Base-by-base conservation (phyloP, 2,113 vertebrate genomes). In the Rhabdomys dilectus region DNA sequence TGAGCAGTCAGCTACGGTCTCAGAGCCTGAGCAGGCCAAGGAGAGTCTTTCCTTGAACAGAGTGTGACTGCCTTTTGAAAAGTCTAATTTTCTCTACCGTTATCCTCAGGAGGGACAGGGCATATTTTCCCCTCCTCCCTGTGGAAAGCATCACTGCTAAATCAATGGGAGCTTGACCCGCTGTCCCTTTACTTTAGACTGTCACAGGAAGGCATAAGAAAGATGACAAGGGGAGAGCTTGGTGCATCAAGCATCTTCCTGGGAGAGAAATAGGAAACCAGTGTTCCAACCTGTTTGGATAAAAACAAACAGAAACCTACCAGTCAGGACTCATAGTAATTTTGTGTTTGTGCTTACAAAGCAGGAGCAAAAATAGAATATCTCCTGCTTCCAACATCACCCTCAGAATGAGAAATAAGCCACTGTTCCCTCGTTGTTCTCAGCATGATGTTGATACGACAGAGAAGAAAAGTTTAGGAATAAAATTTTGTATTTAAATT, bases 161-260 rank as follows among this genome's bases (percentile, higher is more conserved):
- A 97, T 97, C 92, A 95, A 92, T 96, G 94, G 60, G 84, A 77
- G 66, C 48, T 86, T 95, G 94, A 94, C 92, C 92, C 64, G 53
- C 58, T 88, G 88, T 39, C 78, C 80, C 42, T 96, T 92, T 53
- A 70, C 75, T 97, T 95, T 73, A 95, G 93, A 58, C 39, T 96
- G 91, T 92, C 88, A 93, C 92, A 91, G 78, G 93, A 92, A 93
- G 15, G 58, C 24, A 73, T 62, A 45, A 56, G 77, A 78, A 80
- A 75, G 91, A 89, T 78, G 45, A 91, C 60, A 68, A 90, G 36
- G 45, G 72, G 88, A 62, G 53, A 31, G 0, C 17, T 19, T n/a
- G 80, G 62, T 68, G 24, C 60, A 77, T 39, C 93, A 82, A 96
- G 34, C 77, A n/a, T 42, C 82, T 89, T 84, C 80, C 78, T 93